A percentile compares a stretch with the other conserved stretches of the same genome.
These are phyloP conservation scores for Sceloporus tristichus DNA, from an alignment of 2,113 vertebrate species.

Conservation along the genomic window DNA sequence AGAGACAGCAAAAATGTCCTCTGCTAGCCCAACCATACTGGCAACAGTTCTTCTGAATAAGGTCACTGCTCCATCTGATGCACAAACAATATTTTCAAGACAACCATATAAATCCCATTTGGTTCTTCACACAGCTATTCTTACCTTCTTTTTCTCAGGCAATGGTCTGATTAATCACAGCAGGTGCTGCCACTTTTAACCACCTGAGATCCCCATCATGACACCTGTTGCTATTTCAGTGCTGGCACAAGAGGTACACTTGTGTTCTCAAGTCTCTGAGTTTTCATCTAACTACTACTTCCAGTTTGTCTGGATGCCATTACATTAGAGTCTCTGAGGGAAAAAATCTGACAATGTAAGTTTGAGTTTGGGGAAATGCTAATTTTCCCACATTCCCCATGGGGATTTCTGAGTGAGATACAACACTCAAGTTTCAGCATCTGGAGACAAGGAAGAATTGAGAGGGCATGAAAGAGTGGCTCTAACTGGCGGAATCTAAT, in stretches of 20 bases:
- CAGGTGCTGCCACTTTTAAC: constrained; percentile 33
- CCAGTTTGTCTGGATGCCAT: background rate
- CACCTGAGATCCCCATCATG: background rate
- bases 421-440: background rate
- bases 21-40: background rate
- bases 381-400: background rate
- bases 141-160: constrained; percentile 22
- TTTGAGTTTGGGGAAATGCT: background rate
- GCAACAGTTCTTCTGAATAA: background rate
- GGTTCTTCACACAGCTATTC: rapidly evolving
- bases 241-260: background rate
- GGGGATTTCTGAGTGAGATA: background rate
- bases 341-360: background rate
- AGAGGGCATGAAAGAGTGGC: background rate
- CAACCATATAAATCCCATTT: background rate
- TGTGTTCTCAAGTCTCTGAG: background rate
- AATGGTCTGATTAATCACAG: constrained; percentile 17
- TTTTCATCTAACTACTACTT: background rate
- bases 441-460: background rate
- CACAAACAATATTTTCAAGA: rapidly evolving
- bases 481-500: background rate
- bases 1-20: background rate
- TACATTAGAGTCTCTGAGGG: too few species aligned
- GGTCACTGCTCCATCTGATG: background rate
- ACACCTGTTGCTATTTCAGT: background rate